These are phyloP conservation scores for Rhyacophila brunnea DNA, from an alignment of 1,140 invertebrate genomes.

Conservation along the genomic window DNA sequence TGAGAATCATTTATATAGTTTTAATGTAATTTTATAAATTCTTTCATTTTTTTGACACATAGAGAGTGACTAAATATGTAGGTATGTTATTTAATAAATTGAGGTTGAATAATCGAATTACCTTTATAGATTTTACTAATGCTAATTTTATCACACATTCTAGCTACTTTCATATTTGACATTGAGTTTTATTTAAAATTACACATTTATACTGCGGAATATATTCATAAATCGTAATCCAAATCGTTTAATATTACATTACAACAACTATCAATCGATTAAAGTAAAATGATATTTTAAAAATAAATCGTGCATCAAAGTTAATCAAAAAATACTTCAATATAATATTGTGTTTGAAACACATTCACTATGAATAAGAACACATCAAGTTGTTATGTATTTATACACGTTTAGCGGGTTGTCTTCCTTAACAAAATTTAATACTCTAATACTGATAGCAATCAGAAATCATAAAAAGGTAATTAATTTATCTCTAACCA, in stretches of 20 bases:
- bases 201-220: slow-evolving; percentile 34
- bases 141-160: slow-evolving; percentile 37
- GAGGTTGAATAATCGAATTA: slow-evolving; percentile 16
- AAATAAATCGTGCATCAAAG: slow-evolving; percentile 10
- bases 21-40: slow-evolving; percentile 9
- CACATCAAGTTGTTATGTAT: slow-evolving; percentile 2
- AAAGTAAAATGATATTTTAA: too few relatives aligned
- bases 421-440: too few relatives aligned
- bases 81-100: slow-evolving; percentile 20
- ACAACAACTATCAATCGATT: slow-evolving; percentile 25
- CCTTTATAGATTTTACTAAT: slow-evolving; percentile 28
- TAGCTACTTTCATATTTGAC: slow-evolving; percentile 34
- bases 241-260: slow-evolving; percentile 20
- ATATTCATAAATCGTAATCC: slow-evolving; percentile 31
- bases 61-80: slow-evolving; percentile 32
- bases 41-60: slow-evolving; percentile 32
- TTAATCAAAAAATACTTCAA: too few relatives aligned
- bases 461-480: too few relatives aligned
- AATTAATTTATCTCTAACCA: too few relatives aligned
- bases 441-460: too few relatives aligned
- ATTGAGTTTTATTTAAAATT: slow-evolving; percentile 34
- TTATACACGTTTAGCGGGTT: too few relatives aligned
- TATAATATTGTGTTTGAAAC: background rate
- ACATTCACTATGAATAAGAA: slow-evolving; percentile 7
- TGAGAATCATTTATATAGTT: slow-evolving; percentile 16